These are phyloP conservation scores for Megamerina dolium DNA, from an alignment of 2,888 invertebrate genomes.

Conservation along the genomic window DNA sequence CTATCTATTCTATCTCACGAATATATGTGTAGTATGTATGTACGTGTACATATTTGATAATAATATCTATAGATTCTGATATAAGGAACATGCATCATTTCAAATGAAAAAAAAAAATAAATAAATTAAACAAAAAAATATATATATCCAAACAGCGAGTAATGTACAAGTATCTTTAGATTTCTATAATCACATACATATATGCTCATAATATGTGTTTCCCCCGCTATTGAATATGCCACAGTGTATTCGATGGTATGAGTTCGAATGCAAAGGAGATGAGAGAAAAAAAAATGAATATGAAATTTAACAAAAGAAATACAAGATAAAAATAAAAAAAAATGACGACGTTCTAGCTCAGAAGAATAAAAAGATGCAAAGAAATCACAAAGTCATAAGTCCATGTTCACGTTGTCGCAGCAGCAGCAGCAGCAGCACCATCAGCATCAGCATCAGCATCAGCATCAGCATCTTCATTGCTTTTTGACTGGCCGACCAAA, in stretches of 20 bases:
- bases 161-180: too few relatives aligned
- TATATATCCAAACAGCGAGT: too few relatives aligned
- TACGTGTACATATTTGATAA: slow-evolving; percentile 10
- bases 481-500: slow-evolving; percentile 21
- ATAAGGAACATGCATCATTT: slow-evolving; percentile 9
- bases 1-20: neutral
- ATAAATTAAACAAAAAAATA: too few relatives aligned
- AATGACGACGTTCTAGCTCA: too few relatives aligned
- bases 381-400: slow-evolving; percentile 6
- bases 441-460: neutral
- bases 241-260: too few relatives aligned
- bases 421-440: slow-evolving; percentile 1
- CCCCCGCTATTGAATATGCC: too few relatives aligned
- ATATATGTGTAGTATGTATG: neutral
- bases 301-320: neutral
- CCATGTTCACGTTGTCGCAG: slow-evolving; percentile 1
- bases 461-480: neutral
- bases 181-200: too few relatives aligned
- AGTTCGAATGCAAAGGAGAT: slow-evolving; percentile 4
- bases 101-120: slow-evolving; percentile 1
- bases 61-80: slow-evolving; percentile 3
- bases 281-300: slow-evolving; percentile 20
- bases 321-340: neutral
- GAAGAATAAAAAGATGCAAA: too few relatives aligned
- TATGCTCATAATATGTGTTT: too few relatives aligned